These are phyloP conservation scores for Montipora capricornis DNA, from an alignment of 64 coral and sea anemone genomes.

Conservation along the genomic window DNA sequence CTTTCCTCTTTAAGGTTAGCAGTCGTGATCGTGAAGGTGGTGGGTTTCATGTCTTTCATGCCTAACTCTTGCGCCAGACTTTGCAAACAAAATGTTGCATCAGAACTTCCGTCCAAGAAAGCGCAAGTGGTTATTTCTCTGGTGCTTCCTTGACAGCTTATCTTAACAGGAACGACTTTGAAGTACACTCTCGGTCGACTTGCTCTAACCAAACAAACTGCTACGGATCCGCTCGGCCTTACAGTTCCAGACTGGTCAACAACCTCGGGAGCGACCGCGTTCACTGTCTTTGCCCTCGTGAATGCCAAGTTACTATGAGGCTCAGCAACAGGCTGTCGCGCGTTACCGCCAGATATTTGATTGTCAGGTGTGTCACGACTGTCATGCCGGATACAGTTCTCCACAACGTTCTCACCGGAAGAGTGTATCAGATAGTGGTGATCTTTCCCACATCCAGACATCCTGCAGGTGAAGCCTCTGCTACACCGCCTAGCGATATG, in stretches of 20 bases:
- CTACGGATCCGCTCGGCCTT: conserved; percentile 1
- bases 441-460: conserved; percentile 60
- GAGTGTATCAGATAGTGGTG: conserved; percentile 75
- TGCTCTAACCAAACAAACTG: conserved; percentile 20
- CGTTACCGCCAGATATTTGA: too few species aligned
- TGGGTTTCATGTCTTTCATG: not conserved
- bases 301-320: too few species aligned
- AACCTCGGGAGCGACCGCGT: too few species aligned
- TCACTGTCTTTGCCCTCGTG: too few species aligned
- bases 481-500: conserved; percentile 66
- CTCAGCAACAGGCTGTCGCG: too few species aligned
- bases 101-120: conserved; percentile 64
- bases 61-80: conserved; percentile 42
- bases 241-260: not conserved
- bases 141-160: conserved; percentile 19
- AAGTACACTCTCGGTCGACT: conserved; percentile 66
- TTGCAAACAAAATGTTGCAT: conserved; percentile 60
- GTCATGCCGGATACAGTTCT: not conserved
- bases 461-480: conserved; percentile 67
- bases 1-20: not conserved
- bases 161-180: conserved; percentile 71
- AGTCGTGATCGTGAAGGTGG: not conserved
- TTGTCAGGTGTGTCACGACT: not conserved
- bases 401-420: not conserved
- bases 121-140: conserved; percentile 61